Percentiles rank a stretch among this genome's conserved stretches.
Conservation (phyloP, 2,888 invertebrate species). For the Sepioteuthis lessoniana region DNA sequence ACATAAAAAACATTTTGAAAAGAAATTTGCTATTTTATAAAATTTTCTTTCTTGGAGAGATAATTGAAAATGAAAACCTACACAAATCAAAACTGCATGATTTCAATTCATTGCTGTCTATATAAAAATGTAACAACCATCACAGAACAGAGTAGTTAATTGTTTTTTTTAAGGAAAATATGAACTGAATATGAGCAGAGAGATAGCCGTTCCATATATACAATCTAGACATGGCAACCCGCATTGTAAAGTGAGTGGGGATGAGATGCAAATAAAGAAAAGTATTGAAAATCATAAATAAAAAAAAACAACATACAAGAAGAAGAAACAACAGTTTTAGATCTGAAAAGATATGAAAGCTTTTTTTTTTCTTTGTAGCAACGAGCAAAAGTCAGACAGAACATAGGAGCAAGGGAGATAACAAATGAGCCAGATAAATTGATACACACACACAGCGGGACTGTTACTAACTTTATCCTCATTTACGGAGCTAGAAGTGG, state of each 20-base stretch:
- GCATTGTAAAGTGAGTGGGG: background rate
- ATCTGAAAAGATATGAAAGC: background rate
- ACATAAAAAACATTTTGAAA: no score
- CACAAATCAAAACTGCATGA: no score
- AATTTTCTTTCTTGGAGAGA: no score
- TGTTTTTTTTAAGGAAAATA: no score
- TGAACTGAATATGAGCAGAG: no score
- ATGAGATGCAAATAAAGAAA: background rate
- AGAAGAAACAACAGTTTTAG: background rate
- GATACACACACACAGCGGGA: conserved; percentile 45
- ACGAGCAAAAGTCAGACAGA: background rate
- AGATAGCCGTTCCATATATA: no score
- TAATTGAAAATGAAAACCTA: no score
- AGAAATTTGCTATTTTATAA: no score
- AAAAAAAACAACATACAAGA: background rate
- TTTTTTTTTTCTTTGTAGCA: background rate
- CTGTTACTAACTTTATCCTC: conserved; percentile 43
- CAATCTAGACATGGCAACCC: background rate
- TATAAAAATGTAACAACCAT: no score
- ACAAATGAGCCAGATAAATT: conserved; percentile 41
- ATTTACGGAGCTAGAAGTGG: conserved; percentile 45
- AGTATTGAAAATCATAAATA: no score
- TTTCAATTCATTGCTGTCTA: no score
- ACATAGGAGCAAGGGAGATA: conserved; percentile 17
- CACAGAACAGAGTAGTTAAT: no score